Percentiles rank a stretch among this genome's conserved stretches.
Conservation (phyloP, 2,797 vertebrate species). For the Enteromius anoplus region DNA sequence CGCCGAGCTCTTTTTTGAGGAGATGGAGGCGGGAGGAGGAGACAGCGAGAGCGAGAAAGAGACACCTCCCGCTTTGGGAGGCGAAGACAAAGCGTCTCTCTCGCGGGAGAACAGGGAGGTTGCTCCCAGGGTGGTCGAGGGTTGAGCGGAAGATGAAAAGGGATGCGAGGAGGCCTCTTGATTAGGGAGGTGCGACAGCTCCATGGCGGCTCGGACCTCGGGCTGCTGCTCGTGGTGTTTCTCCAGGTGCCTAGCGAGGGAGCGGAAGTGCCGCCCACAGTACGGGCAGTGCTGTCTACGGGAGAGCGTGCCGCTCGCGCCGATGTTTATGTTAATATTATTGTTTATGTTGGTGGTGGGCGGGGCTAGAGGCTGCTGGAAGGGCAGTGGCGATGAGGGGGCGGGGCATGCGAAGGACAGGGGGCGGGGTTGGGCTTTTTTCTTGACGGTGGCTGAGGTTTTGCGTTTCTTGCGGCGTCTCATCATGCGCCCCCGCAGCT, state of each 20-base stretch:
- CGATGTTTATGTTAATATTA: conserved; percentile 83
- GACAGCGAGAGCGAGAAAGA: conserved; percentile 79
- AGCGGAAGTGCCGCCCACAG: conserved; percentile 80
- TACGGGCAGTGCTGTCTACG: conserved; percentile 79
- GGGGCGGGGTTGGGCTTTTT: conserved; percentile 65
- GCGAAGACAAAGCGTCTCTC: conserved; percentile 66
- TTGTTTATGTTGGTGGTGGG: conserved; percentile 82
- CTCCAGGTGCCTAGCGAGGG: conserved; percentile 80
- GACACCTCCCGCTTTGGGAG: conserved; percentile 65
- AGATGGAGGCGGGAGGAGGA: conserved; percentile 56
- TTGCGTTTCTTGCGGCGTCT: conserved; percentile 80
- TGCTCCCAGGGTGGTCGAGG: conserved; percentile 55
- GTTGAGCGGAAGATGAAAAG: conserved; percentile 61
- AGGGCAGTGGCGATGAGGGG: conserved; percentile 66
- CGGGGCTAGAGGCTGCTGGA: conserved; percentile 62
- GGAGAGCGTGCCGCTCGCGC: conserved; percentile 63
- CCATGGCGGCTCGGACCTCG: conserved; percentile 78
- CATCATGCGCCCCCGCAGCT: conserved; percentile 78
- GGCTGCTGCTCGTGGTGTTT: conserved; percentile 82
- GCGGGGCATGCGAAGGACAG: conserved; percentile 67
- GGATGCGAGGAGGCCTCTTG: conserved; percentile 60
- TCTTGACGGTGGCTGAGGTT: conserved; percentile 68
- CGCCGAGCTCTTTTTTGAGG: conserved; percentile 21
- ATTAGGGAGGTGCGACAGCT: conserved; percentile 70
- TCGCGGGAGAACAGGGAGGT: conserved; percentile 70